A percentile compares a stretch with the other conserved stretches of the same genome.
Evolutionary conservation across 2,797 vertebrate species (phyloP).

Genomic region (Mycteria americana): DNA sequence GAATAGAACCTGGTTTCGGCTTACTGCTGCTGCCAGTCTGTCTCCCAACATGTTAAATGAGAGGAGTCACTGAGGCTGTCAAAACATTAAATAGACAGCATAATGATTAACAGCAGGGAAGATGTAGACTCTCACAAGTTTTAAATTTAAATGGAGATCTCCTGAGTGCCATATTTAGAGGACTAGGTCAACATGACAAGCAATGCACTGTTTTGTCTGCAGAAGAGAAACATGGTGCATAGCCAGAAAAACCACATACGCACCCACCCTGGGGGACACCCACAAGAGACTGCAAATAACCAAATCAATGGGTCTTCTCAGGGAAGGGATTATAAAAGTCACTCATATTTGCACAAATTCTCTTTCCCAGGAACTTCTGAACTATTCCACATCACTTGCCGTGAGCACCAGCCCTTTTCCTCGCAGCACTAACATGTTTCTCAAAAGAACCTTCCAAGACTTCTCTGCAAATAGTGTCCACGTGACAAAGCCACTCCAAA

Average conservation of each 20-base stretch:
- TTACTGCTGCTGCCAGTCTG: slow-evolving; percentile 86
- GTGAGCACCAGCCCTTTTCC: background rate
- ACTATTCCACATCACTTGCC: background rate
- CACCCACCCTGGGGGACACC: background rate
- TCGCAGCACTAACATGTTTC: background rate
- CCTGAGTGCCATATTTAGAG: slow-evolving; percentile 41
- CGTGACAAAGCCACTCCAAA: background rate
- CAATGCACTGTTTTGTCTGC: slow-evolving; percentile 31
- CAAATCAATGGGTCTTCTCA: background rate
- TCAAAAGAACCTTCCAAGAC: background rate
- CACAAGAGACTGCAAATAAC: background rate
- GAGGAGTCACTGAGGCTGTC: slow-evolving; percentile 74
- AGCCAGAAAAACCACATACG: background rate
- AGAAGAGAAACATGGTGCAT: background rate
- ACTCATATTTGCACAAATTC: background rate
- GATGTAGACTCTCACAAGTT: slow-evolving; percentile 66
- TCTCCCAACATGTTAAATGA: slow-evolving; percentile 73
- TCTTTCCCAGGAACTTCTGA: background rate
- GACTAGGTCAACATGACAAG: background rate
- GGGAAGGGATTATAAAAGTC: background rate
- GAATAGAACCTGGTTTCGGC: slow-evolving; percentile 75
- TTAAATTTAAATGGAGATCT: slow-evolving; percentile 52
- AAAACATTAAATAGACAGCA: slow-evolving; percentile 77
- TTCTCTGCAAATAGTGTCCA: background rate
- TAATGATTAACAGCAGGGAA: slow-evolving; percentile 73